Conservation (phyloP, 2,113 vertebrate genomes). For the Oryzias curvinotus region DNA sequence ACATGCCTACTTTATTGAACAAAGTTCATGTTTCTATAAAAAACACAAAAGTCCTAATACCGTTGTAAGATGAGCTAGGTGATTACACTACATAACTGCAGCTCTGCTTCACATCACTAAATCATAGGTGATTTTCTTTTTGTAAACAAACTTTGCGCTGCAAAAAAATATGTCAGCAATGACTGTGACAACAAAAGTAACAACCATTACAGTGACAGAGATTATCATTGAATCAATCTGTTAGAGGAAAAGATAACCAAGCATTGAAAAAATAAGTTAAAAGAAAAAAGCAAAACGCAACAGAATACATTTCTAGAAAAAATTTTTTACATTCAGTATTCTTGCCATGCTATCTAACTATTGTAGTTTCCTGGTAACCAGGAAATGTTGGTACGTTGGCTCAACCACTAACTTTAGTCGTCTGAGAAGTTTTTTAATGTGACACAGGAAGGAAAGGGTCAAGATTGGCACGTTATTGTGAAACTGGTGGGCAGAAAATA, state of each 20-base stretch:
- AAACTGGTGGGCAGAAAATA: too few species aligned
- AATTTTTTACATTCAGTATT: too few species aligned
- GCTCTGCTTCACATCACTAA: background rate
- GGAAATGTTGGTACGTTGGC: constrained; percentile 15
- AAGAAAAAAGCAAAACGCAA: too few species aligned
- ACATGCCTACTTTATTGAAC: background rate
- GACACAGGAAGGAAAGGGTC: too few species aligned
- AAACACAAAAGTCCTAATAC: constrained; percentile 22
- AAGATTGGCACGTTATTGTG: too few species aligned
- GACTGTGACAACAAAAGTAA: too few species aligned
- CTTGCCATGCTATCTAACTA: background rate
- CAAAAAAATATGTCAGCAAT: too few species aligned
- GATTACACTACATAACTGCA: background rate
- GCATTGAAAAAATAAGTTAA: background rate
- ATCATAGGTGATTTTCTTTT: background rate
- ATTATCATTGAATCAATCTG: too few species aligned
- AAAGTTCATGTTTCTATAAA: constrained; percentile 19
- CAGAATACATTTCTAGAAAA: background rate
- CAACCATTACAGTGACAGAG: too few species aligned
- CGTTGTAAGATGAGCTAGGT: background rate
- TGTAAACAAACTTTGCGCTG: background rate
- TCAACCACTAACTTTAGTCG: too few species aligned
- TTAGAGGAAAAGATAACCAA: background rate
- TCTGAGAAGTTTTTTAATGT: too few species aligned
- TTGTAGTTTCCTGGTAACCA: constrained; percentile 1